Conservation (phyloP, 2,113 vertebrate genomes). For the Physeter macrocephalus region DNA sequence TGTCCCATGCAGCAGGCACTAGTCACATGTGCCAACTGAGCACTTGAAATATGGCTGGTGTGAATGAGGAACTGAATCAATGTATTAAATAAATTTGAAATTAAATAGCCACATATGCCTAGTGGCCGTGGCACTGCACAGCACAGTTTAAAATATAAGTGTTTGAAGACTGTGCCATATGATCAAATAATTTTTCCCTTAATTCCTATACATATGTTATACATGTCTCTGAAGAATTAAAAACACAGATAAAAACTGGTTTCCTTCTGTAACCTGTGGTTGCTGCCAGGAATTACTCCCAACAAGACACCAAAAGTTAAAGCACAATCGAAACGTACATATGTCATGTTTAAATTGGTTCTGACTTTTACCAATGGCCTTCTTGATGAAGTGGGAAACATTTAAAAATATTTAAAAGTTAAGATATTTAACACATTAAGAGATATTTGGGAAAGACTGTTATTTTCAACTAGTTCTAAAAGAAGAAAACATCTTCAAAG, state of each 20-base stretch:
- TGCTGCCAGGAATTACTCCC: not conserved
- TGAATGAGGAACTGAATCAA: not conserved
- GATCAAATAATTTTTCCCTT: not conserved
- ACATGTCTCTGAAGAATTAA: not conserved
- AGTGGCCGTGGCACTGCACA: not conserved
- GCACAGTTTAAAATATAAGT: not conserved
- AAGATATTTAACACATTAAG: not conserved
- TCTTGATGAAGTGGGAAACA: not conserved
- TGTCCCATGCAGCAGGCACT: no score
- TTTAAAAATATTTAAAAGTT: not conserved
- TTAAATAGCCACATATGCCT: not conserved
- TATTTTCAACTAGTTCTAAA: not conserved
- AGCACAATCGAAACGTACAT: not conserved
- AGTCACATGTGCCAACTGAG: not conserved
- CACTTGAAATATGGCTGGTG: not conserved
- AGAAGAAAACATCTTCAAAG: not conserved
- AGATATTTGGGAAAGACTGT: not conserved
- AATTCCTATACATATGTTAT: not conserved
- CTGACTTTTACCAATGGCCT: not conserved
- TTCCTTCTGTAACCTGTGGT: not conserved
- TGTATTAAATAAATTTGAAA: not conserved
- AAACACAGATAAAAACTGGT: not conserved
- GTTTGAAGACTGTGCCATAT: not conserved
- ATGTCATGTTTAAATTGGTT: not conserved
- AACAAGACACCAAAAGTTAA: not conserved